These are phyloP conservation scores for Aplysina aerophoba DNA, from an alignment of 37 sponge, comb jelly and placozoan species.

Conservation along the genomic window DNA sequence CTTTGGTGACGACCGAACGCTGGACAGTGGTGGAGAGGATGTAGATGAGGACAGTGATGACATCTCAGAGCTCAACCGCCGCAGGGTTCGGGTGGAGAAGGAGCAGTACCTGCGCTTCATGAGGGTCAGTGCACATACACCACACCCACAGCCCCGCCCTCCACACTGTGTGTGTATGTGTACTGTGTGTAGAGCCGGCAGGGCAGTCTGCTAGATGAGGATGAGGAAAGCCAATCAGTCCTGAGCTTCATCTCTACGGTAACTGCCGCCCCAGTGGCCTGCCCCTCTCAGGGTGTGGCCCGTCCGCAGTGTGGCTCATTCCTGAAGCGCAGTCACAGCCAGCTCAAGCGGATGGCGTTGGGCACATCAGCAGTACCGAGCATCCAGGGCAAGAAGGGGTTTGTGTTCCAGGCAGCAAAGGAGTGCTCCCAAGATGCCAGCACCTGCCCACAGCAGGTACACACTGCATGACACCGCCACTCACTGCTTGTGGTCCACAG, in stretches of 20 bases:
- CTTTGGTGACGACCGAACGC: constrained; percentile 58
- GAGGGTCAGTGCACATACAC: constrained; percentile 47
- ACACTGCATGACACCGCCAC: no score
- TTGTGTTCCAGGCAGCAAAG: constrained; percentile 62
- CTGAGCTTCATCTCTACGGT: constrained; percentile 48
- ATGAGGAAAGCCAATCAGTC: constrained; percentile 78
- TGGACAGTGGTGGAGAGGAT: constrained; percentile 51
- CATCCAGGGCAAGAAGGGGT: constrained; percentile 32
- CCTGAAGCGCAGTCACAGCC: constrained; percentile 40
- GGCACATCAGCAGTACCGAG: constrained; percentile 36
- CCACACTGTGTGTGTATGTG: neutral
- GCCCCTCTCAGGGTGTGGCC: neutral
- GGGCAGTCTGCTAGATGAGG: constrained; percentile 27
- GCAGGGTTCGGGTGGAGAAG: constrained; percentile 73
- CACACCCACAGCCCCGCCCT: neutral
- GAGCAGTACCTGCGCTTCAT: constrained; percentile 74
- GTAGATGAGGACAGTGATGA: constrained; percentile 42
- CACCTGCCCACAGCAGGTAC: no score
- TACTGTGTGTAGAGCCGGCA: constrained; percentile 1
- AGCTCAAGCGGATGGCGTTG: constrained; percentile 49
- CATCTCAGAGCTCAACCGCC: constrained; percentile 53
- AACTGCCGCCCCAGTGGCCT: neutral
- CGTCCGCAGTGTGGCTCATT: constrained; percentile 62
- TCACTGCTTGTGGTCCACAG: no score
- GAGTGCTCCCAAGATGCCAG: neutral